These are phyloP conservation scores for Drosophila albomicans DNA, from an alignment of 1,140 invertebrate genomes.

Conservation along the genomic window DNA sequence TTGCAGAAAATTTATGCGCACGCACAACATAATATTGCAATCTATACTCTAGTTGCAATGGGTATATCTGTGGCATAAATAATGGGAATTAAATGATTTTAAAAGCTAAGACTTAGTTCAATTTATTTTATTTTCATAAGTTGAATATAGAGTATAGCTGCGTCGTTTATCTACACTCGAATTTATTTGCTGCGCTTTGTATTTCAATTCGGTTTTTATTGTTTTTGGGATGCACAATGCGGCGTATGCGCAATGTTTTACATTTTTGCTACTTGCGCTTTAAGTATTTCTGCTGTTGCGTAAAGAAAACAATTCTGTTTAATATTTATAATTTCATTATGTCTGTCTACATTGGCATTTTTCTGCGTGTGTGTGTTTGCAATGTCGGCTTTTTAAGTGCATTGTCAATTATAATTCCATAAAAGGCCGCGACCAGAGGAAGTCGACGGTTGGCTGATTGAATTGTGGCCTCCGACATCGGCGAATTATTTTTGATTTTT, in stretches of 20 bases:
- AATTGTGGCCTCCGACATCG: conserved; percentile 55
- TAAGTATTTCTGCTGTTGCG: conserved; percentile 52
- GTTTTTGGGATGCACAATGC: conserved; percentile 48
- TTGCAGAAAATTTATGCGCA: conserved; percentile 24
- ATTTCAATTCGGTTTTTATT: conserved; percentile 44
- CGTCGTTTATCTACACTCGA: conserved; percentile 4
- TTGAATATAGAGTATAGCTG: background rate
- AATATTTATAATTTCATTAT: conserved; percentile 74
- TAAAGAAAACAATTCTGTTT: conserved; percentile 51
- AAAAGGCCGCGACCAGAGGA: conserved; percentile 45
- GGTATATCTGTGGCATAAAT: background rate
- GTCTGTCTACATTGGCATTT: conserved; percentile 43
- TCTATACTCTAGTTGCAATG: background rate
- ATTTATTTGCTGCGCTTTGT: conserved; percentile 35
- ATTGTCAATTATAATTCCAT: conserved; percentile 54
- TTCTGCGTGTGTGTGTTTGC: conserved; percentile 1
- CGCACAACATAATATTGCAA: background rate
- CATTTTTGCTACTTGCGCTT: conserved; percentile 39
- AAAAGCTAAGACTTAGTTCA: background rate
- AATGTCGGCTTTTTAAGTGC: conserved; percentile 40
- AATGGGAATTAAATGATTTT: background rate
- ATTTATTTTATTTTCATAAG: too few relatives aligned
- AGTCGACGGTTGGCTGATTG: conserved; percentile 57
- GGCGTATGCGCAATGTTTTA: conserved; percentile 67
- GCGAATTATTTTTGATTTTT: conserved; percentile 10